Evolutionary conservation across 2,888 invertebrate species (phyloP), one percentile per base, ranked within the genome.

Genomic region (Mythimna pallens): DNA sequence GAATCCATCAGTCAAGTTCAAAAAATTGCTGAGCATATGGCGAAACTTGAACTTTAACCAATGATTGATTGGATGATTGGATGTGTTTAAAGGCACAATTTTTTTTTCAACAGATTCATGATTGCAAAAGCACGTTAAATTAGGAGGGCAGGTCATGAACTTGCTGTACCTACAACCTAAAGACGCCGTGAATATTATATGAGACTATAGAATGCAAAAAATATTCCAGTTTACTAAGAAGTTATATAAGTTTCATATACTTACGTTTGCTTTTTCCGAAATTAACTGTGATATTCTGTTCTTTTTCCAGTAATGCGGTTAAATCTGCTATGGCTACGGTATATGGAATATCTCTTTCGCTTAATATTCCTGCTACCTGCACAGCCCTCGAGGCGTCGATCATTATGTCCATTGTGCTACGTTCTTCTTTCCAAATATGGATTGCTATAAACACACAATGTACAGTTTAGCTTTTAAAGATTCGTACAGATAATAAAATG

Each of bases 391-490:
- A 82, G 0, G 92, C 93, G 65, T 93, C 92, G 14, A 96, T 94
- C 93, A 96, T 92, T 7, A 96, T 91, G 30, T 96, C 96, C 96
- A 96, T 95, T 0, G 92, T 92, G 76, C 93, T 95, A 47, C 84
- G 89, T 70, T 94, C 93, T 78, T 96, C 95, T 67, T 93, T 94
- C 96, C 96, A 96, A 76, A 96, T 95, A 69, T 84, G 77, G 30
- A 86, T 62, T 17, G 84, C 86, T 86, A 71, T 30, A 80, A 80
- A 59, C 5, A 65, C 17, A 67, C 10, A 52, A 64, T 17, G 20
- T 63, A 30, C 6, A 54, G 25, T 2, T 47, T 9, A 55, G 43
- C 20, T 63, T 43, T 7, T 20, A n/a, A 43, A 64, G 3, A 7
- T 12, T 14, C 8, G 8, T 12, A 0, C 5, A 6, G n/a, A n/a